phyloP scores from a whole-genome alignment of 2,888 invertebrate genomes.

The Cosmopolites sordidus region DNA sequence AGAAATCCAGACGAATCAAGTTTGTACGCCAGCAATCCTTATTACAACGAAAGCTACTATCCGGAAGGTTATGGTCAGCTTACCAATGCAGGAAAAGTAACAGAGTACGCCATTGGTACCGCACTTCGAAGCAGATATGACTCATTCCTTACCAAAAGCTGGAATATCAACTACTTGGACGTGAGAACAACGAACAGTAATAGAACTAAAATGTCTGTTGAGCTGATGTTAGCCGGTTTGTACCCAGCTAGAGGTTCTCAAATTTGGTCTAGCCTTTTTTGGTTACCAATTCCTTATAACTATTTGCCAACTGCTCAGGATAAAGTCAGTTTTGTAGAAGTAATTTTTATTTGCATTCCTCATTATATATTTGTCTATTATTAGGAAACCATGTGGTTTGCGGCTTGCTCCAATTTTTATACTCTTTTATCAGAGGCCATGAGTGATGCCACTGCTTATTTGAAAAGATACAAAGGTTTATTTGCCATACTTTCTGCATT shows the following conservation, averaged over 20 bases:
- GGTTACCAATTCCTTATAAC: conserved; percentile 72
- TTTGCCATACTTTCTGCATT: neutral
- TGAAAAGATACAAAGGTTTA: neutral
- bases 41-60: conserved; percentile 10
- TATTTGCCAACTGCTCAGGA: conserved; percentile 41
- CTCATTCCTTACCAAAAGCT: conserved; percentile 54
- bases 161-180: conserved; percentile 53
- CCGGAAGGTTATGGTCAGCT: conserved; percentile 18
- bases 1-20: conserved; percentile 10
- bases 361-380: neutral
- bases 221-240: conserved; percentile 62
- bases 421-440: neutral
- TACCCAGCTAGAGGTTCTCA: conserved; percentile 56
- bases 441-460: neutral
- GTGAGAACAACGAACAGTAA: conserved; percentile 65
- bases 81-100: conserved; percentile 7
- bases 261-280: conserved; percentile 57
- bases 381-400: neutral
- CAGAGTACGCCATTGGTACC: conserved; percentile 48
- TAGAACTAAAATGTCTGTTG: conserved; percentile 66
- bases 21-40: conserved; percentile 10
- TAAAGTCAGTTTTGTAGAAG: neutral
- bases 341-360: neutral
- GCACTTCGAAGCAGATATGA: conserved; percentile 59
- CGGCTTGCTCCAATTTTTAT: neutral